Conservation (phyloP, 2,113 vertebrate genomes). For the Nipponia nippon region DNA sequence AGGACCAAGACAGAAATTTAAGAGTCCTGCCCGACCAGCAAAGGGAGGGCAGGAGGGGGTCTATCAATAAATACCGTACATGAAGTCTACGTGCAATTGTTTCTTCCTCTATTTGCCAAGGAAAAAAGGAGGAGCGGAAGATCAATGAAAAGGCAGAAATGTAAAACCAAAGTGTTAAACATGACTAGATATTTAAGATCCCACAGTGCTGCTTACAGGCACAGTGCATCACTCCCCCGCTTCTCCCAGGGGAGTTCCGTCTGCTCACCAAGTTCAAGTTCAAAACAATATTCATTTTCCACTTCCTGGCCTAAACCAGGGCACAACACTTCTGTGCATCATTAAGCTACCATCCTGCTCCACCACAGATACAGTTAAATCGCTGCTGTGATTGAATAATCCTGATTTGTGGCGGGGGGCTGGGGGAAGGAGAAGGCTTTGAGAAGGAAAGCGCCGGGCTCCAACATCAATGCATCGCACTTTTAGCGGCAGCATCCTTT, state of each 20-base stretch:
- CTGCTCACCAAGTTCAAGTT: slow-evolving; percentile 47
- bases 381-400: not conserved
- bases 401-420: not conserved
- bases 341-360: not conserved
- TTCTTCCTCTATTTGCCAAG: not conserved
- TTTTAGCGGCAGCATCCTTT: not conserved
- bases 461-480: not conserved
- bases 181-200: not conserved
- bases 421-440: not conserved
- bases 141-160: slow-evolving; percentile 43
- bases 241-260: not conserved
- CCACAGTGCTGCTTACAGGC: not conserved
- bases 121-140: not conserved
- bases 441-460: not conserved
- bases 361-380: not conserved
- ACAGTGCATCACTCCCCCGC: not conserved
- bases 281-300: slow-evolving; percentile 55
- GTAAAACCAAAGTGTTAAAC: not conserved
- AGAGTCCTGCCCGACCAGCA: not conserved
- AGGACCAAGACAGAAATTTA: not conserved
- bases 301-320: slow-evolving; percentile 38
- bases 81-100: not conserved
- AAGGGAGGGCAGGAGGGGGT: not conserved
- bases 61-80: not conserved
- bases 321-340: not conserved